Conservation (phyloP, 2,113 vertebrate genomes). For the Hylia prasina region DNA sequence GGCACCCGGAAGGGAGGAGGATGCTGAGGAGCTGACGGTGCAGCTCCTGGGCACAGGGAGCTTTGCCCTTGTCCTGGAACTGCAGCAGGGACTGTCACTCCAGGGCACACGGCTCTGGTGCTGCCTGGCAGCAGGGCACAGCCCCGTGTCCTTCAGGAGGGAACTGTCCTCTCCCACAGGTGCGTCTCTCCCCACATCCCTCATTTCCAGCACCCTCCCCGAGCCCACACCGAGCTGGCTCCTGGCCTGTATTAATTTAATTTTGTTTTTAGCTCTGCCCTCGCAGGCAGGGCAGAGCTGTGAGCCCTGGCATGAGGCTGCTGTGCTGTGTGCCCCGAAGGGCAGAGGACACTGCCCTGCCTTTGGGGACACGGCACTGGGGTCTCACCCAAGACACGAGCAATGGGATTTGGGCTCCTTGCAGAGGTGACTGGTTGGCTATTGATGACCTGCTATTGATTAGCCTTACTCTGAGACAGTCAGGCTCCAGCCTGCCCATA, state of each 20-base stretch:
- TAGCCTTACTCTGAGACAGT: not conserved
- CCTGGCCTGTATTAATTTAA: not conserved
- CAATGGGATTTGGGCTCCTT: slow-evolving; percentile 44
- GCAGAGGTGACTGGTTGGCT: slow-evolving; percentile 45
- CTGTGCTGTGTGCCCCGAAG: not conserved
- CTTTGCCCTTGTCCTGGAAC: not conserved
- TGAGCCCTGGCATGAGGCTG: not conserved
- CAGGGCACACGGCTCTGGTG: accelerated
- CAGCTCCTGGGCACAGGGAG: not conserved
- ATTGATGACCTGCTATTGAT: slow-evolving; percentile 62
- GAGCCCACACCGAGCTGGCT: not conserved
- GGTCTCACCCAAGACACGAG: not conserved
- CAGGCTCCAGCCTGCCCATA: not conserved
- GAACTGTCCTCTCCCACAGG: not conserved
- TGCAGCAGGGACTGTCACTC: not conserved
- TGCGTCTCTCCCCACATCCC: accelerated
- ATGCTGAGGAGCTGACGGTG: not conserved
- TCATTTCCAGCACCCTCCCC: not conserved
- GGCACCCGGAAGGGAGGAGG: not conserved
- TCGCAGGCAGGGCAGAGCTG: not conserved
- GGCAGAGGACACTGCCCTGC: not conserved
- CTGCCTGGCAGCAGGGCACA: not conserved
- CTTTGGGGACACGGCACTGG: not conserved
- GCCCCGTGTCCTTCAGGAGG: not conserved
- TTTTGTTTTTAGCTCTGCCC: not conserved